These are phyloP conservation scores for Rhingia rostrata DNA, from an alignment of 2,888 invertebrate species.

Conservation along the genomic window DNA sequence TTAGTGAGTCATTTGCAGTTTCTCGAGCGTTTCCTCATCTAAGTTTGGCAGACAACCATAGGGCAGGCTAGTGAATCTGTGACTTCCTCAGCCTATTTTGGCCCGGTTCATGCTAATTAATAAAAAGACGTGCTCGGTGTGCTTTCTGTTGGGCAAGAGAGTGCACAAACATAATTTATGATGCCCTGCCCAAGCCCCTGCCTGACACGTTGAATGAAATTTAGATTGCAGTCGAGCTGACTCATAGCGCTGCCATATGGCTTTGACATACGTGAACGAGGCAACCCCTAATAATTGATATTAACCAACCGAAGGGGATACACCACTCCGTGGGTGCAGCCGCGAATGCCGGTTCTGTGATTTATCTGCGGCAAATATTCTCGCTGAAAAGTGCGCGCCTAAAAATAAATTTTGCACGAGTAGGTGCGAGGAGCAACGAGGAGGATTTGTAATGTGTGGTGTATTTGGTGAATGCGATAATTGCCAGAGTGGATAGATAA, in stretches of 20 bases:
- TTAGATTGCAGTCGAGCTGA: not conserved
- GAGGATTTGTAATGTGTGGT: not conserved
- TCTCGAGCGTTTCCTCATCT: constrained; percentile 8
- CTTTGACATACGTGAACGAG: not conserved
- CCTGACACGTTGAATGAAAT: not conserved
- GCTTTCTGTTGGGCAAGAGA: not conserved
- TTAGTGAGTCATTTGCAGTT: constrained; percentile 35
- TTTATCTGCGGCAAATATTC: not conserved
- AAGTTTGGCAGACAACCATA: not conserved
- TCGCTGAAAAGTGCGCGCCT: not conserved
- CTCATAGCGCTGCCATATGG: not conserved
- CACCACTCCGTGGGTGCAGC: not conserved
- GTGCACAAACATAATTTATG: not conserved
- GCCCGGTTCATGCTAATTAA: constrained; percentile 3
- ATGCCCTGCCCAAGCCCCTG: not conserved
- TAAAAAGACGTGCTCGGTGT: not conserved
- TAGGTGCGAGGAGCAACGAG: not conserved
- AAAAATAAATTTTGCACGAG: not conserved
- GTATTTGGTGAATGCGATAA: constrained; percentile 14
- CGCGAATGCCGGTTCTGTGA: not conserved
- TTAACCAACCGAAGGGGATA: not conserved
- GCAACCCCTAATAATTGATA: not conserved
- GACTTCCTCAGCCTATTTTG: not conserved
- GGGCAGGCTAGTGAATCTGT: not conserved
- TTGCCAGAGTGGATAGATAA: constrained; percentile 4